Evolutionary conservation across 2,113 vertebrate genomes (phyloP), one percentile per base, ranked within the genome.

Genomic region (Vidua macroura): DNA sequence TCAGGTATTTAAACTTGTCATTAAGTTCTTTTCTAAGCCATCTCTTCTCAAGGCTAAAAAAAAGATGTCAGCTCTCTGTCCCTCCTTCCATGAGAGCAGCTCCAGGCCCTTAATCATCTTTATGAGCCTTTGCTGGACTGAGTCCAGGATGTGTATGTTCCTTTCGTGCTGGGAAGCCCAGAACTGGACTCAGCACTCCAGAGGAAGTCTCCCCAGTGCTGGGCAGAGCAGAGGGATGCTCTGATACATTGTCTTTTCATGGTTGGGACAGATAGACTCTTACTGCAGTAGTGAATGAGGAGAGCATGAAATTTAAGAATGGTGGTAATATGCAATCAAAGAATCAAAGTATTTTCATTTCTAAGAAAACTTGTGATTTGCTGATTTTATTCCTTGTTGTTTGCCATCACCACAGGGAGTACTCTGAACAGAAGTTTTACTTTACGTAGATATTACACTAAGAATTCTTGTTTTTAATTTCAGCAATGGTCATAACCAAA

Each of bases 401-500:
- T 94, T 82, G 11, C 5, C 8, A 11, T 89, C n/a, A 31, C 14
- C 13, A 4, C 6, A 48, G n/a, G 27, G n/a, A 86, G 22, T 44
- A 78, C 24, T 70, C 48, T 51, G 43, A 77, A 25, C 73, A 33
- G 33, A 52, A 48, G 17, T 75, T 96, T 7, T 72, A 23, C 9
- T 88, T 82, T 30, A 30, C 62, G 23, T 27, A 18, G 74, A 12
- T 74, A 72, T 7, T 81, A 21, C 35, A 27, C 46, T 95, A 67
- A 94, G 76, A 75, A 85, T 33, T 69, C 43, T 93, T 95, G 15
- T 96, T 95, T 97, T 96, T 84, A 19, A 96, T 98, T 94, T 94
- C 96, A 99, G 99, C 97, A 99, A 99, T 1, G 99, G 99, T 63
- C 99, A 99, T 98, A 99, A 99, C 96, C 99, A 99, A 96, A 99